These are phyloP conservation scores for Falco naumanni DNA, from an alignment of 2,797 vertebrate genomes.

Conservation along the genomic window DNA sequence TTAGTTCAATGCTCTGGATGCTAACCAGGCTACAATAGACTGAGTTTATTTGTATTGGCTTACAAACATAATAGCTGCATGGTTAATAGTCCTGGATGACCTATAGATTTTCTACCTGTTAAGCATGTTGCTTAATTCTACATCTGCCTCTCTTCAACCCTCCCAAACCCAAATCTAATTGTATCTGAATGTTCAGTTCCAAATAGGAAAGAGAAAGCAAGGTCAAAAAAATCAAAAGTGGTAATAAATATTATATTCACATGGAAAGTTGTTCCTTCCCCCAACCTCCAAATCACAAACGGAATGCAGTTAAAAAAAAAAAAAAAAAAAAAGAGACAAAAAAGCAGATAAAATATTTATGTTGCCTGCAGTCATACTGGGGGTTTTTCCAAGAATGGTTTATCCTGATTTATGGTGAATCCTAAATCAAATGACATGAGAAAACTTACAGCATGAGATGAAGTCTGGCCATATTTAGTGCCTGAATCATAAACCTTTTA, in stretches of 20 bases:
- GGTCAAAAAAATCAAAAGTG: background rate
- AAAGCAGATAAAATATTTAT: constrained; percentile 67
- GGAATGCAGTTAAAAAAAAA: background rate
- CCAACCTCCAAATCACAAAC: background rate
- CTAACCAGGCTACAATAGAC: background rate
- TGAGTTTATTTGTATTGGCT: background rate
- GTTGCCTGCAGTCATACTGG: constrained; percentile 44
- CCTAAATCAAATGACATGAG: constrained; percentile 5
- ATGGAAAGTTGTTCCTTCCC: background rate
- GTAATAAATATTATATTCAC: background rate
- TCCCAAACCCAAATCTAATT: background rate
- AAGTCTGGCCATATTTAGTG: background rate
- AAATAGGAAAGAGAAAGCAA: background rate
- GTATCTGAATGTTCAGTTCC: background rate
- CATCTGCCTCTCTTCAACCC: background rate
- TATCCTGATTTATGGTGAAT: constrained; percentile 19
- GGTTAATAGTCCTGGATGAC: background rate
- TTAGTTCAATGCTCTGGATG: background rate
- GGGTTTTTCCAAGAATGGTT: constrained; percentile 16
- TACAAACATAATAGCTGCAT: background rate
- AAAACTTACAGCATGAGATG: constrained; percentile 5
- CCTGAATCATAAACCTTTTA: background rate
- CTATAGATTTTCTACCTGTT: background rate
- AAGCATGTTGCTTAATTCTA: background rate
- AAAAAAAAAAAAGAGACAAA: background rate